These are phyloP conservation scores for Epizoanthus scotinus DNA, from an alignment of 92 coral and sea anemone species.

Conservation along the genomic window DNA sequence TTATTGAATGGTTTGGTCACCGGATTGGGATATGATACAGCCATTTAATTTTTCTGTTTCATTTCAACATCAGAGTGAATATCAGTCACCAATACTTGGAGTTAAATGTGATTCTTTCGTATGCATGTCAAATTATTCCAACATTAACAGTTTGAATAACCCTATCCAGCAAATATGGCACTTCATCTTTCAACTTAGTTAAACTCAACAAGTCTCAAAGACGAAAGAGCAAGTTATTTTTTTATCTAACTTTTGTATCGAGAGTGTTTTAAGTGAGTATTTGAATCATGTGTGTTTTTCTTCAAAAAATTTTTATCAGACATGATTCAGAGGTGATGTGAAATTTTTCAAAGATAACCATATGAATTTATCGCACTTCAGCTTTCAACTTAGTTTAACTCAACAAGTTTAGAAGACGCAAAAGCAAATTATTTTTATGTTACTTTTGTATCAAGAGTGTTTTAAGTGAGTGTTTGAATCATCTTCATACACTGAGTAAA, in stretches of 20 bases:
- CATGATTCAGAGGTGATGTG: neutral
- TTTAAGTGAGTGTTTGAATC: constrained; percentile 2
- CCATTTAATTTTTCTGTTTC: too few relatives aligned
- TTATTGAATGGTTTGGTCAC: too few relatives aligned
- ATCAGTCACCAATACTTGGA: too few relatives aligned
- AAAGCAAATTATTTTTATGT: neutral
- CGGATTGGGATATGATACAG: too few relatives aligned
- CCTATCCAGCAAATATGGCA: too few relatives aligned
- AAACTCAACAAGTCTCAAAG: neutral
- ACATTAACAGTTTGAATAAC: too few relatives aligned
- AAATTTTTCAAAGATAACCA: neutral
- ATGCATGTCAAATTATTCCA: too few relatives aligned
- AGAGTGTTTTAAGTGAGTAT: neutral
- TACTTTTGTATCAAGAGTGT: neutral
- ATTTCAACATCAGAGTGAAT: too few relatives aligned
- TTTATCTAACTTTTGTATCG: neutral
- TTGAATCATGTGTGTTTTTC: neutral
- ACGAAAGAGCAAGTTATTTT: neutral
- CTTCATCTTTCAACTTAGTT: constrained; percentile 11
- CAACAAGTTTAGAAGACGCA: neutral
- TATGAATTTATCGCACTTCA: constrained; percentile 3
- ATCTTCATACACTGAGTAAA: neutral
- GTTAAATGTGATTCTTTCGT: too few relatives aligned
- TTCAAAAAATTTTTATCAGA: neutral
- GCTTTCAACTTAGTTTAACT: constrained; percentile 7